Base-by-base conservation (phyloP, 2,888 invertebrate species). In the Pseudeuparius sepicola region DNA sequence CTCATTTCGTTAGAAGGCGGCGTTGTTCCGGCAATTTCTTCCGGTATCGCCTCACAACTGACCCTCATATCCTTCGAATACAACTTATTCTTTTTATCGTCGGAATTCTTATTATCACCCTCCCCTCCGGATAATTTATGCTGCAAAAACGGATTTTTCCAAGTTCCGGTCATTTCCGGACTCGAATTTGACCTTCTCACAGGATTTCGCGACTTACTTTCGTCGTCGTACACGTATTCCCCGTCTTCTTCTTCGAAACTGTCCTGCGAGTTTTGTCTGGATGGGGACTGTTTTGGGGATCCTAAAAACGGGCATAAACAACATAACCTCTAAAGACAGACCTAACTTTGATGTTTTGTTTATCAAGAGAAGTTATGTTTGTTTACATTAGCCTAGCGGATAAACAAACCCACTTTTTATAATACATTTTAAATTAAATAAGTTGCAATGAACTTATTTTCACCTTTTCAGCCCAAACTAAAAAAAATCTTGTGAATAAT, bases 131-230 rank as follows among this genome's bases (percentile, higher is more conserved):
- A n/a, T n/a, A n/a, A n/a, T n/a, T n/a, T n/a, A 20, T 20, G 20
- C n/a, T 20, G 20, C 7, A 7, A 20, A 20, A 78, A 75, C 41
- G 77, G 74, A 60, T 75, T 75, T 45, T 85, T 82, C 84, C 85
- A 87, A 54, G 79, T 37, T 2, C 85, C 81, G 40, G 83, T 85
- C 88, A 90, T 88, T 67, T 90, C 90, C 2, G 89, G 89, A 50
- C 88, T 88, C 32, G 89, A 89, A 69, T 89, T 89, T 25, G 87
- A 86, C 41, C 89, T 71, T 2, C 87, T 73, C 38, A 90, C 88
- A 5, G 87, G 87, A 66, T 86, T 86, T 7, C 86, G 70, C 0
- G 77, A 73, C 51, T 74, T 73, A 4, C 45, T 48, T 4, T 51
- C 51, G 24, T 57, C 58, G 28, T 60, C 57, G 28, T 52, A 54